Conservation (phyloP, 2,888 invertebrate genomes). For the Epistrophe grossulariae region DNA sequence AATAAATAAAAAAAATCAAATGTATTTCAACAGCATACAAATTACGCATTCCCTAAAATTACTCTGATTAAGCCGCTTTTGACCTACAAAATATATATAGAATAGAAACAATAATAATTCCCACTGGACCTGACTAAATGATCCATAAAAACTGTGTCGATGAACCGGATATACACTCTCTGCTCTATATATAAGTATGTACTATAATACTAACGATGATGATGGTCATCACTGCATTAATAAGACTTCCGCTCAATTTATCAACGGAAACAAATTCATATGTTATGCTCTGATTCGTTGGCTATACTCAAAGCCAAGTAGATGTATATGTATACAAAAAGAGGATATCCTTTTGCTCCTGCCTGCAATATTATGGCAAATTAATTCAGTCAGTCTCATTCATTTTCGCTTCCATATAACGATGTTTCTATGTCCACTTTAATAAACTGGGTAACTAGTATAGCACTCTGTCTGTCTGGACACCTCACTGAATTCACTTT, state of each 20-base stretch:
- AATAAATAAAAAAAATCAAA: too few relatives aligned
- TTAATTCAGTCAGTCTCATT: conserved; percentile 48
- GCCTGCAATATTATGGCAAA: conserved; percentile 30
- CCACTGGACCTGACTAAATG: conserved; percentile 21
- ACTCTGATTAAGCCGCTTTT: conserved; percentile 5
- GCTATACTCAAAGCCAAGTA: conserved; percentile 26
- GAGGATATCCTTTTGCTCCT: conserved; percentile 57
- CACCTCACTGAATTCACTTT: conserved; percentile 11
- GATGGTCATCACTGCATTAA: conserved; percentile 43
- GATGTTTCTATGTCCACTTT: conserved; percentile 6
- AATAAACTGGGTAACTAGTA: background rate
- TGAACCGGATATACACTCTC: conserved; percentile 37
- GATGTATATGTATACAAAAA: background rate
- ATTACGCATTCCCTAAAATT: background rate
- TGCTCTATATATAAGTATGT: background rate
- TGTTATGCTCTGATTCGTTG: conserved; percentile 41
- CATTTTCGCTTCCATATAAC: conserved; percentile 26
- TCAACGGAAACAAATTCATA: conserved; percentile 57
- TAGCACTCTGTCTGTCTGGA: background rate
- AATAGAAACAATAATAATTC: conserved; percentile 4
- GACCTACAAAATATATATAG: background rate
- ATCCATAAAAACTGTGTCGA: conserved; percentile 44
- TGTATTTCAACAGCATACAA: background rate
- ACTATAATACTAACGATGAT: background rate
- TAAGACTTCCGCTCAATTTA: conserved; percentile 68